Base-by-base conservation (phyloP, 2,888 invertebrate species). In the Drosophila neoperkinsi region DNA sequence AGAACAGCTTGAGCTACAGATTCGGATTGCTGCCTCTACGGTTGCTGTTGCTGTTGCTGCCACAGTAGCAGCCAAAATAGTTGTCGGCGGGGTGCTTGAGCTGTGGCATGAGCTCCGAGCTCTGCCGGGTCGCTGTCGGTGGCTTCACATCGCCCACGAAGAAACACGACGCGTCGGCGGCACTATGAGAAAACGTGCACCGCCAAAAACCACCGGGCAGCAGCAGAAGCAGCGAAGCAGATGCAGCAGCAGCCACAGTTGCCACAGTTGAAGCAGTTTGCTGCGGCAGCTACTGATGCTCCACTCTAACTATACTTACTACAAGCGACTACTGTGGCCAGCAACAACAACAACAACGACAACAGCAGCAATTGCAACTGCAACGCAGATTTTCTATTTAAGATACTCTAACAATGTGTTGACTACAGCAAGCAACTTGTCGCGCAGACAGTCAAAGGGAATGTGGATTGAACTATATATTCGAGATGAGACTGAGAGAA, bases 31-130 rank as follows among this genome's bases (percentile, higher is more conserved):
- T 41, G 58, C 53, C 16, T 9, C 55, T 36, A 38, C 34, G 38
- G 31, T 56, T 63, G 70, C 64, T 70, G 56, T 55, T 62, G 58
- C 38, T 52, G 58, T 38, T 55, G 75, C 67, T 79, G 77, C 79
- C 81, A 88, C 82, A 87, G 87, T 87, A 87, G 89, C 86, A 82
- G 81, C 82, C 82, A 80, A 87, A 89, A 89, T 84, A 83, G 87
- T 81, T 86, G 84, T 50, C 33, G 71, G 46, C 46, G 71, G 60
- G 59, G 38, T 30, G 56, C 51, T 41, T 38, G 31, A 21, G 51
- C 36, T 56, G 59, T 34, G 52, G 59, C 58, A 25, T 33, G 7
- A 18, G 56, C 38, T 25, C 16, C 25, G 9, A 46, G 46, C 46
- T 46, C 46, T 46, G 46, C 46, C 25, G 7, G 28, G 25, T 25